Evolutionary conservation across 2,113 vertebrate species (phyloP).

Genomic region (Silurus glanis): DNA sequence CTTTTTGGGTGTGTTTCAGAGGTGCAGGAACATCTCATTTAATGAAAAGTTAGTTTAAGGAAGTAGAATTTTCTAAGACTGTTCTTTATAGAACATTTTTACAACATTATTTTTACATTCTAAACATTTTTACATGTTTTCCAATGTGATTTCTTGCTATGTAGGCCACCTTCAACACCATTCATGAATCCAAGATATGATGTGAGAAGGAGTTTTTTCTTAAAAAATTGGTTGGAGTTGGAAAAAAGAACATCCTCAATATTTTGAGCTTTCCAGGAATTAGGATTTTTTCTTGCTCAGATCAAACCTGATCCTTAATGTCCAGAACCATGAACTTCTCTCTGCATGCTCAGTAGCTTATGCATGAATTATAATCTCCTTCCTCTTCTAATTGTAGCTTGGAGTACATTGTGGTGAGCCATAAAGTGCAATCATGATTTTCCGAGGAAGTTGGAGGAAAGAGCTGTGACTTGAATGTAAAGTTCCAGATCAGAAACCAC

Average conservation of each 20-base stretch:
- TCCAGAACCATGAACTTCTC: neutral
- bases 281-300: neutral
- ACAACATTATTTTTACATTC: too few species aligned
- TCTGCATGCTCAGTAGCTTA: neutral
- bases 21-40: too few species aligned
- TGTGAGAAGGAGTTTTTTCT: too few species aligned
- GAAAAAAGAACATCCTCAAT: neutral
- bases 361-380: neutral
- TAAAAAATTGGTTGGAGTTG: too few species aligned
- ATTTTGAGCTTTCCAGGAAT: neutral
- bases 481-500: neutral
- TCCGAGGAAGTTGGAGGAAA: neutral
- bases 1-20: too few species aligned
- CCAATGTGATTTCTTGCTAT: too few species aligned
- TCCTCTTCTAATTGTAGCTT: neutral
- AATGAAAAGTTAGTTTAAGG: too few species aligned
- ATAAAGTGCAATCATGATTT: neutral
- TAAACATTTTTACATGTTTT: too few species aligned
- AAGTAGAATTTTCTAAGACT: too few species aligned
- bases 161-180: too few species aligned
- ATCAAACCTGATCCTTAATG: neutral
- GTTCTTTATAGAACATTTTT: too few species aligned
- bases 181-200: too few species aligned
- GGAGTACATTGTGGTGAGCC: slow-evolving; percentile 13
- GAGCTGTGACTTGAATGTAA: neutral